Evolutionary conservation across 2,888 invertebrate genomes (phyloP), one percentile per base, ranked within the genome.

Genomic region (Metalampra italica): DNA sequence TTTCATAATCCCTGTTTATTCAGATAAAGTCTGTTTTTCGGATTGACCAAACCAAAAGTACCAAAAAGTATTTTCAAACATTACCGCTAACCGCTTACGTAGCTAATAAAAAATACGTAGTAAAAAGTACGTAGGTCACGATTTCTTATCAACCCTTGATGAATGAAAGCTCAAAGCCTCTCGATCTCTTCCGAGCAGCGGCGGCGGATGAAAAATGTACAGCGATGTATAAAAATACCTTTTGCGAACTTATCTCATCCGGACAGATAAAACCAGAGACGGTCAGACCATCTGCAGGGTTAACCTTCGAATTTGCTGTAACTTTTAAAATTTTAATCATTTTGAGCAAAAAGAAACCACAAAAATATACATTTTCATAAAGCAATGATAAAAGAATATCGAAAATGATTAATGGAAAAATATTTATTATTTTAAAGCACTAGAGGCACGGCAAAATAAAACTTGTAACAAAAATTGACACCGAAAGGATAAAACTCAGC

Each of bases 181-280:
- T n/a, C n/a, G 59, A 61, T 61, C 57, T 59, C 55, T 51, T 51
- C 53, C 45, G 52, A 22, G 22, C 22, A 22, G 22, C 22, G 49
- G 52, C 51, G 53, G 54, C 49, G 59, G 62, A 62, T 72, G 68
- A 72, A 68, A 71, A 67, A 72, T 71, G 62, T 57, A 60, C 62
- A 57, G 54, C 62, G 51, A 71, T 68, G 30, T 3, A 22, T 22
- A 22, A 22, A 22, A 22, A 22, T 36, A 47, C 38, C 47, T 47
- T 42, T 14, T 14, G 37, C 29, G 29, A 34, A 62, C 57, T 48
- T 50, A 34, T 59, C 52, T 60, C 43, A 53, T 58, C 55, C 46
- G 51, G 50, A 43, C 49, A 54, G 49, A 42, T 45, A 49, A 36
- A 44, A 37, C 44, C 43, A 12, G 29, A 14, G 15, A 22, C 22